These are phyloP conservation scores for Platanista minor DNA, from an alignment of 2,113 vertebrate genomes.

Conservation along the genomic window DNA sequence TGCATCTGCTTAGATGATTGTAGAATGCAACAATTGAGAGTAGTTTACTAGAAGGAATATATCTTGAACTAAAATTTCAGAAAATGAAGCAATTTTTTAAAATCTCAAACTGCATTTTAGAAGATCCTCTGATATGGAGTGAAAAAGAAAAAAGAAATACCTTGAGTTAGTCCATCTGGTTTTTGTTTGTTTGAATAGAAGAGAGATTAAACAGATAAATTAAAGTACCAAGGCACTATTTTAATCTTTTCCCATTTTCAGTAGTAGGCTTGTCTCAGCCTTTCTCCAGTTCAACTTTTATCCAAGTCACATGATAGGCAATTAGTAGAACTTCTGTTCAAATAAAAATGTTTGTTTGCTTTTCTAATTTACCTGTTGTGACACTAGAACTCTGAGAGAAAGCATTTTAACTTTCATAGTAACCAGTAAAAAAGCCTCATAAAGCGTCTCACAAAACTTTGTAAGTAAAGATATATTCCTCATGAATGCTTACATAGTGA, in stretches of 20 bases:
- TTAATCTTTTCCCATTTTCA: not conserved
- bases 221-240: not conserved
- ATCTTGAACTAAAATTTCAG: not conserved
- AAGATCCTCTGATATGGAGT: not conserved
- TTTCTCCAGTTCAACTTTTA: not conserved
- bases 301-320: not conserved
- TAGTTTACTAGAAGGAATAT: not conserved
- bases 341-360: slow-evolving; percentile 45
- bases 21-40: not conserved
- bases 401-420: slow-evolving; percentile 42
- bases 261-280: not conserved
- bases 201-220: not conserved
- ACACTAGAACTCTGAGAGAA: not conserved
- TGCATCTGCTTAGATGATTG: not conserved
- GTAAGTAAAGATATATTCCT: not conserved
- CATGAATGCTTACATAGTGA: not conserved
- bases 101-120: not conserved
- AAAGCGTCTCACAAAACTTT: slow-evolving; percentile 15
- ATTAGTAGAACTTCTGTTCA: slow-evolving; percentile 22
- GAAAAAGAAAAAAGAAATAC: not conserved
- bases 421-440: slow-evolving; percentile 31
- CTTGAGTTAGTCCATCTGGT: not conserved
- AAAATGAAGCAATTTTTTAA: not conserved
- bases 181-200: not conserved
- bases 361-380: slow-evolving; percentile 54